phyloP scores from a whole-genome alignment of 2,113 vertebrate species.

The Pelobates fuscus region DNA sequence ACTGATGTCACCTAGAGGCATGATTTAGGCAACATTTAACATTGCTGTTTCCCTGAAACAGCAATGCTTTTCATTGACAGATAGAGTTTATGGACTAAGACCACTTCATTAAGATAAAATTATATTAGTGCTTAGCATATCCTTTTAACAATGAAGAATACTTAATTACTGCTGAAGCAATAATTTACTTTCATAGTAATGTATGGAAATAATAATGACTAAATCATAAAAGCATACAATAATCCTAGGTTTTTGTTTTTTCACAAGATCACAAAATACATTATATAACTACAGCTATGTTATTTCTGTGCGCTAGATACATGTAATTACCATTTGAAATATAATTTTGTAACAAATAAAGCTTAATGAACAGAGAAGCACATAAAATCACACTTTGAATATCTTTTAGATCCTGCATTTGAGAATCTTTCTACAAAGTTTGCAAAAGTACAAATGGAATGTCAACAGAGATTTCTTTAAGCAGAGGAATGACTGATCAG shows the following conservation, averaged over 20 bases:
- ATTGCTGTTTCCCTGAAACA: too few species aligned
- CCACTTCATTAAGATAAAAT: too few species aligned
- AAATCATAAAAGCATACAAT: too few species aligned
- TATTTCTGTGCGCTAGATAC: conserved; percentile 14
- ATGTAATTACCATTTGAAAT: conserved; percentile 31
- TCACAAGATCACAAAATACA: conserved; percentile 10
- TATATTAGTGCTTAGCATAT: too few species aligned
- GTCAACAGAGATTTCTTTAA: conserved; percentile 47
- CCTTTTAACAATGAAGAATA: too few species aligned
- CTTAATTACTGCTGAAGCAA: too few species aligned
- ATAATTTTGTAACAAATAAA: conserved; percentile 24
- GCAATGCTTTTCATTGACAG: too few species aligned
- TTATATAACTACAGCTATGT: neutral
- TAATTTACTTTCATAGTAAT: too few species aligned
- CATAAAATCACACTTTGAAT: conserved; percentile 27
- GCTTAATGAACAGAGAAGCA: conserved; percentile 29
- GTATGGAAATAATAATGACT: too few species aligned
- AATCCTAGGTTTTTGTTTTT: neutral
- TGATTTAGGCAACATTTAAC: too few species aligned
- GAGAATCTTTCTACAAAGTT: conserved; percentile 40
- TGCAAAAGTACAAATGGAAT: conserved; percentile 50
- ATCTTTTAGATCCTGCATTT: conserved; percentile 39
- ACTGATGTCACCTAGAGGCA: too few species aligned
- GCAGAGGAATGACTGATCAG: conserved; percentile 38
- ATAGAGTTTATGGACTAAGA: too few species aligned